Base-by-base conservation (phyloP, 2,113 vertebrate genomes). In the Labrus mixtus region DNA sequence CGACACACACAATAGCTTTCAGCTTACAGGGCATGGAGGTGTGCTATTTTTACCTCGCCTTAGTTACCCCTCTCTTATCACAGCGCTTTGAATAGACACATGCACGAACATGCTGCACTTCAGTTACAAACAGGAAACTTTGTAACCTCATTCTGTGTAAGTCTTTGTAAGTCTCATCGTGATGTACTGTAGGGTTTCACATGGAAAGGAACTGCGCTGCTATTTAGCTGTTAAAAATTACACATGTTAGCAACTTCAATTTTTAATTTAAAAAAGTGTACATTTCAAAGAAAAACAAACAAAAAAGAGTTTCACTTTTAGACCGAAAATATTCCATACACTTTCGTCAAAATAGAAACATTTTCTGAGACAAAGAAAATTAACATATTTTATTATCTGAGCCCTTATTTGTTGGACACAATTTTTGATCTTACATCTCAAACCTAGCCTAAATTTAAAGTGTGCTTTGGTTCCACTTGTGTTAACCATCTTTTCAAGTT, bases 71-170 rank as follows among this genome's bases (percentile, higher is more conserved):
- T 48, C 3, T 61, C 20, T 39, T 66, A 65, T 88, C 72, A 70
- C 70, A 8, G 63, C 3, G 39, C 72, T 78, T 83, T 82, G 78
- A 84, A 78, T 69, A 33, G 29, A 33, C 29, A 33, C 29, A 33
- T 29, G 29, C 29, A 29, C 29, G 5, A 29, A 68, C 66, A 75
- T 50, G 48, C 72, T 88, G 76, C 84, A 93, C 90, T 93, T 92
- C 93, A 87, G 93, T 95, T 94, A 91, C 91, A 94, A 93, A 93
- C 94, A 95, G 94, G 94, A 95, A 94, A 68, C 79, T 78, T 75
- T 63, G 67, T 87, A 85, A 91, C 89, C 87, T 92, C 89, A 87
- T 91, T 90, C 73, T 86, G 79, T 90, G 57, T n/a, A n/a, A n/a
- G n/a, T n/a, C n/a, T n/a, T n/a, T n/a, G n/a, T n/a, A n/a, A 5